These are phyloP conservation scores for Chrysotoxum bicinctum DNA, from an alignment of 2,888 invertebrate species.

Conservation along the genomic window DNA sequence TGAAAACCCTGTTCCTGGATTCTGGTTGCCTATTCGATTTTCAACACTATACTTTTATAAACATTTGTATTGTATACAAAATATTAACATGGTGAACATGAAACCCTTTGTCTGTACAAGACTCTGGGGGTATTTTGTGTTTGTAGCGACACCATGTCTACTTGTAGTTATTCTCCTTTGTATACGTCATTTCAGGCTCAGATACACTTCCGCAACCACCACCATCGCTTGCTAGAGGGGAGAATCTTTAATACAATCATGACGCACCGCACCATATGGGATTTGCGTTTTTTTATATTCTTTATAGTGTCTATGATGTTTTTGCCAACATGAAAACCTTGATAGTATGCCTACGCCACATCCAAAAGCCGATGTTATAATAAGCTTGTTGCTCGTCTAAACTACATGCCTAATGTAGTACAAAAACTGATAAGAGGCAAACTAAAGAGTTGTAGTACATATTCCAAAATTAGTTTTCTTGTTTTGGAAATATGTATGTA, in stretches of 20 bases:
- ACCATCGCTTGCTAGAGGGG: neutral
- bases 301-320: neutral
- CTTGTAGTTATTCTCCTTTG: constrained; percentile 39
- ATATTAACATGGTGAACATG: constrained; percentile 42
- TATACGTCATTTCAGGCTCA: constrained; percentile 52
- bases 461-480: no score
- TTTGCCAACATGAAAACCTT: neutral
- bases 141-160: constrained; percentile 61
- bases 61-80: constrained; percentile 55
- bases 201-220: constrained; percentile 6
- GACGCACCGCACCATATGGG: constrained; percentile 61
- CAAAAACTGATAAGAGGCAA: no score
- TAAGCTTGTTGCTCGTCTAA: neutral
- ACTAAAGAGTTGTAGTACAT: no score
- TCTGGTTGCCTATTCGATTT: constrained; percentile 62
- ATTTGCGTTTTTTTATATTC: neutral
- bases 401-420: no score
- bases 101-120: constrained; percentile 29
- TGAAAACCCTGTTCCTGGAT: constrained; percentile 28
- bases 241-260: constrained; percentile 55
- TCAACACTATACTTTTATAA: constrained; percentile 67
- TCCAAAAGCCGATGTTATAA: neutral
- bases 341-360: neutral
- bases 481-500: no score
- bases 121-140: constrained; percentile 44